A percentile compares a stretch with the other conserved stretches of the same genome.
These are phyloP conservation scores for Drosophila pruinosa DNA, from an alignment of 1,140 invertebrate species.

Conservation along the genomic window DNA sequence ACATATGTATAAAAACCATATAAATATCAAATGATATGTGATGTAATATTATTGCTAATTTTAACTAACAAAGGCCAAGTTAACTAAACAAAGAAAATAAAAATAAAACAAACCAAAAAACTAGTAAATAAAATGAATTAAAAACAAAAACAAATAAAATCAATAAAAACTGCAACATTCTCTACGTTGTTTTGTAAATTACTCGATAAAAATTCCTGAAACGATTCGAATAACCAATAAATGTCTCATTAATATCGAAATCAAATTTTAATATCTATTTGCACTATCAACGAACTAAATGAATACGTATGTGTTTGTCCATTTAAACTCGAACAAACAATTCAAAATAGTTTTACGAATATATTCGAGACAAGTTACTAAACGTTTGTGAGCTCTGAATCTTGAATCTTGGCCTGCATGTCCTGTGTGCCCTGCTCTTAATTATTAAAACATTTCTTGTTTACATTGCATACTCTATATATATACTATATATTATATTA, in stretches of 20 bases:
- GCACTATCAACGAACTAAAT: slow-evolving; percentile 46
- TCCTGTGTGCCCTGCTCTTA: slow-evolving; percentile 30
- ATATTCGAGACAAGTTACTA: slow-evolving; percentile 63
- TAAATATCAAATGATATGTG: slow-evolving; percentile 62
- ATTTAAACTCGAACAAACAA: background rate
- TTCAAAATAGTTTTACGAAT: slow-evolving; percentile 14
- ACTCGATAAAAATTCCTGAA: slow-evolving; percentile 44
- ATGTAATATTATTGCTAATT: slow-evolving; percentile 81
- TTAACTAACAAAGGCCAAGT: slow-evolving; percentile 83
- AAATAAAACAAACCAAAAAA: slow-evolving; percentile 47
- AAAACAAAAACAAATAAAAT: slow-evolving; percentile 24
- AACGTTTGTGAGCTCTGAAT: slow-evolving; percentile 43
- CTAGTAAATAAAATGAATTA: slow-evolving; percentile 39
- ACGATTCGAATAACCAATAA: slow-evolving; percentile 67
- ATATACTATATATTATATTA: slow-evolving; percentile 1
- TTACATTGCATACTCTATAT: slow-evolving; percentile 18
- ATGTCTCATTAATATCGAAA: slow-evolving; percentile 73
- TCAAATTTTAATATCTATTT: slow-evolving; percentile 25
- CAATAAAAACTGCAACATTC: slow-evolving; percentile 31
- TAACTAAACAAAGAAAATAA: slow-evolving; percentile 74
- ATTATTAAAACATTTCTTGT: slow-evolving; percentile 15
- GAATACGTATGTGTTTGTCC: slow-evolving; percentile 70
- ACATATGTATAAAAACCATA: slow-evolving; percentile 58
- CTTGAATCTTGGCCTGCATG: slow-evolving; percentile 32
- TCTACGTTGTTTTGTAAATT: slow-evolving; percentile 70